phyloP scores from a whole-genome alignment of 2,113 vertebrate species.

The Catharus fuscescens region DNA sequence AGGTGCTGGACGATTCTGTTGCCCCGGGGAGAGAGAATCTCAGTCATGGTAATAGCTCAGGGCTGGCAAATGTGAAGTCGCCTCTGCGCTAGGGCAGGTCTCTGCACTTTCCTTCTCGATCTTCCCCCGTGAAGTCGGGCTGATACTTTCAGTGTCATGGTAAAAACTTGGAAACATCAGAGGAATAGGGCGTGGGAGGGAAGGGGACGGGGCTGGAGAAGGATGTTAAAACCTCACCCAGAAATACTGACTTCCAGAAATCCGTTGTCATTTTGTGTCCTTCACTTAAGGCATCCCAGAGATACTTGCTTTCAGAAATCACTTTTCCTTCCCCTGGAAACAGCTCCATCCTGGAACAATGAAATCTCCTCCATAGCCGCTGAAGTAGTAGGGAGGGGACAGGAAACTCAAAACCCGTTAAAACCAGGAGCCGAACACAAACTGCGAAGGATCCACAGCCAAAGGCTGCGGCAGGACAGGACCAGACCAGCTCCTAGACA shows the following conservation, averaged over 20 bases:
- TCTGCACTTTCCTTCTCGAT: background rate
- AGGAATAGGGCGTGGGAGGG: rapidly evolving
- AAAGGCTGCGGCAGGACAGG: background rate
- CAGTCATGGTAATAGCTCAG: background rate
- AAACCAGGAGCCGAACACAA: background rate
- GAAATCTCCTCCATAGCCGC: background rate
- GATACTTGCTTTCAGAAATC: background rate
- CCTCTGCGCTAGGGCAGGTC: background rate
- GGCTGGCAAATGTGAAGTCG: background rate
- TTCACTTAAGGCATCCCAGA: background rate
- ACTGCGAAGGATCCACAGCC: background rate
- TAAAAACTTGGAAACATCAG: background rate
- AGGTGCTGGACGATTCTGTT: background rate
- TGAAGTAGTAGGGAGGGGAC: background rate
- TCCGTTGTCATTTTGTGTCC: background rate
- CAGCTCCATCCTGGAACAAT: background rate
- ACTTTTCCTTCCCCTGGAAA: background rate
- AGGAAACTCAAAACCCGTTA: background rate
- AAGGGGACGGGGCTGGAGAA: rapidly evolving
- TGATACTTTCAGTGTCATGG: background rate
- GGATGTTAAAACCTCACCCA: background rate
- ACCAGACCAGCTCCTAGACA: background rate
- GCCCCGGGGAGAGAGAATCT: background rate
- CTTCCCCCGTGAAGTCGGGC: background rate
- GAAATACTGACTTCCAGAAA: background rate